Base-by-base conservation (phyloP, 2,888 invertebrate species). In the Chymomyza amoena region DNA sequence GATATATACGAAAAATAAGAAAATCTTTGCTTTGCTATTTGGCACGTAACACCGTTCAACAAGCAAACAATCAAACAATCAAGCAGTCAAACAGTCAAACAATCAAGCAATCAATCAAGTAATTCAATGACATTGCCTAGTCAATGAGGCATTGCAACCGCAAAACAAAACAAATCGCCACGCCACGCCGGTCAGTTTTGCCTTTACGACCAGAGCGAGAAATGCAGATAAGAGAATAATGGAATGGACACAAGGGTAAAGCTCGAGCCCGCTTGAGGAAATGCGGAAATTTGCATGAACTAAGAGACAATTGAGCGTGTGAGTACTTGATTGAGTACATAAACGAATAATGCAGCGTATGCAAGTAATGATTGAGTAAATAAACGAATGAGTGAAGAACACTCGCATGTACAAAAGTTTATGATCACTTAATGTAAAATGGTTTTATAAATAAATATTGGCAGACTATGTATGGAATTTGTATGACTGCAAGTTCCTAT, bases 21-120 rank as follows among this genome's bases (percentile, higher is more conserved):
- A 54, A 54, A 16, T 54, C 18, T 54, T 54, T 54, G 18, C 32
- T 32, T 32, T 32, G 32, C 54, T 45, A 54, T 54, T 18, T 54
- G 16, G 20, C 20, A 54, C 16, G 20, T 54, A 54, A 54, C 20
- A 54, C 16, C 20, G 54, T 54, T 18, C 16, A 54, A 54, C 16
- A 51, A 51, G 51, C n/a, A 51, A 51, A 51, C 16, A 54, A 54
- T 13, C n/a, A 51, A 51, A 51, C 16, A 54, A 54, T 13, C 54
- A 54, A 54, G 9, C 16, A 54, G 15, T 54, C 54, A 54, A 54
- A 54, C 54, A 18, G 18, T 20, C 54, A 54, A 16, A 54, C 54
- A 16, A 18, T 18, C 20, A 69, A 73, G 15, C 61, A 50, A 76
- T 76, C 79, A 76, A 78, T 79, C 73, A 54, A 54, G 20, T 39